Evolutionary conservation across 2,797 vertebrate species (phyloP).

Genomic region (Onychomys leucogaster): DNA sequence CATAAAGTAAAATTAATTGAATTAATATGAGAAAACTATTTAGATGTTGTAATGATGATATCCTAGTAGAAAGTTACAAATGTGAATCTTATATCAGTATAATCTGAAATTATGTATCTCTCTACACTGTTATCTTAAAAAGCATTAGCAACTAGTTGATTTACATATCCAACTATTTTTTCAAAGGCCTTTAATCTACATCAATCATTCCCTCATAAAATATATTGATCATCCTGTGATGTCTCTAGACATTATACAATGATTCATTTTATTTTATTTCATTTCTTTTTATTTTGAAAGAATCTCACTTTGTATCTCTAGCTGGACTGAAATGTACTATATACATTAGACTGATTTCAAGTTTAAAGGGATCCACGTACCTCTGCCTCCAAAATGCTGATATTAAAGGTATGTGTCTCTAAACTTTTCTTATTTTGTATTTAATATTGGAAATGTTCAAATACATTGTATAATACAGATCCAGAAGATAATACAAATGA

Average conservation of each 20-base stretch:
- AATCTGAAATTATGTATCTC: neutral
- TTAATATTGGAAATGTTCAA: neutral
- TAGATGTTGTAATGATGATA: neutral
- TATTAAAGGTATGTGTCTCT: neutral
- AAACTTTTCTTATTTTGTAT: neutral
- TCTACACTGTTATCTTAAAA: neutral
- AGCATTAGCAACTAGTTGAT: neutral
- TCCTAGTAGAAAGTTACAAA: neutral
- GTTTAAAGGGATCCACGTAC: neutral
- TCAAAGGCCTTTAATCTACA: neutral
- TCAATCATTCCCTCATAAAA: neutral
- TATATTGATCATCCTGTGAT: neutral
- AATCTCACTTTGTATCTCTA: neutral
- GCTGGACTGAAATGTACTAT: neutral
- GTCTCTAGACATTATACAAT: neutral
- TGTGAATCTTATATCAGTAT: neutral
- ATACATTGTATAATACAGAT: constrained; percentile 1
- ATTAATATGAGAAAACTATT: neutral
- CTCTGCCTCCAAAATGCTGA: neutral
- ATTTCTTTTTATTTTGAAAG: neutral
- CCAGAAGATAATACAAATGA: neutral
- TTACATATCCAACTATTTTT: neutral
- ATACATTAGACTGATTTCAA: neutral
- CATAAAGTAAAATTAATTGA: constrained; percentile 2
- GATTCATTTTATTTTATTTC: neutral